Percentiles rank a stretch among this genome's conserved stretches.
Evolutionary conservation across 2,888 invertebrate species (phyloP).

Genomic region (Orchesellides sinensis): DNA sequence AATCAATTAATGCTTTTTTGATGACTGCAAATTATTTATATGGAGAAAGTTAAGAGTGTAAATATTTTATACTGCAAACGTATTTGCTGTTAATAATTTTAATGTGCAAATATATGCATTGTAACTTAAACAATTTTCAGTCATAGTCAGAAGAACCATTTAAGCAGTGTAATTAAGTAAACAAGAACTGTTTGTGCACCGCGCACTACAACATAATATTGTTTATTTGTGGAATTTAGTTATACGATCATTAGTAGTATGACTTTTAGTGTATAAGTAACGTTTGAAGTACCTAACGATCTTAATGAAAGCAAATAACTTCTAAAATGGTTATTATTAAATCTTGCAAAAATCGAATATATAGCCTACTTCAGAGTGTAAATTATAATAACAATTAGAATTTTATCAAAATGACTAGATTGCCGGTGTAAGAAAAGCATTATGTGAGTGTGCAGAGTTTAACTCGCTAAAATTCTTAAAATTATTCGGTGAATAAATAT

Average conservation of each 20-base stretch:
- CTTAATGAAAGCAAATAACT: constrained; percentile 60
- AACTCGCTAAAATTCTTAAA: background rate
- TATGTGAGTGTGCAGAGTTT: background rate
- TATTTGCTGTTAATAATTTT: constrained; percentile 14
- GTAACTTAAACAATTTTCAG: constrained; percentile 20
- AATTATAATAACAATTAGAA: constrained; percentile 13
- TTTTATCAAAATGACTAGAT: constrained; percentile 5
- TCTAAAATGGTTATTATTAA: background rate
- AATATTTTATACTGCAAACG: constrained; percentile 48
- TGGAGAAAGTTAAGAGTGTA: constrained; percentile 4
- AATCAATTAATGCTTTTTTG: too few relatives aligned
- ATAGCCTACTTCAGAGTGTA: constrained; percentile 12
- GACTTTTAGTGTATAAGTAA: constrained; percentile 31
- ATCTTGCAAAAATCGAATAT: constrained; percentile 10
- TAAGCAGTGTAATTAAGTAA: constrained; percentile 1
- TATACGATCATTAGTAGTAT: constrained; percentile 21
- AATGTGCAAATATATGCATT: constrained; percentile 16
- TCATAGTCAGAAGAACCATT: constrained; percentile 52
- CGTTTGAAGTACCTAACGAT: constrained; percentile 61
- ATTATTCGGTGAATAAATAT: background rate
- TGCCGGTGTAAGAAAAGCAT: constrained; percentile 13
- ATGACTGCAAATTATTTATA: constrained; percentile 21
- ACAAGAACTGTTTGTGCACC: background rate
- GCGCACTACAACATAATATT: background rate
- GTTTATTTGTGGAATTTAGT: background rate